Percentiles rank a stretch among this genome's conserved stretches.
phyloP scores from a whole-genome alignment of 2,113 vertebrate species.

The Dunckerocampus dactyliophorus region DNA sequence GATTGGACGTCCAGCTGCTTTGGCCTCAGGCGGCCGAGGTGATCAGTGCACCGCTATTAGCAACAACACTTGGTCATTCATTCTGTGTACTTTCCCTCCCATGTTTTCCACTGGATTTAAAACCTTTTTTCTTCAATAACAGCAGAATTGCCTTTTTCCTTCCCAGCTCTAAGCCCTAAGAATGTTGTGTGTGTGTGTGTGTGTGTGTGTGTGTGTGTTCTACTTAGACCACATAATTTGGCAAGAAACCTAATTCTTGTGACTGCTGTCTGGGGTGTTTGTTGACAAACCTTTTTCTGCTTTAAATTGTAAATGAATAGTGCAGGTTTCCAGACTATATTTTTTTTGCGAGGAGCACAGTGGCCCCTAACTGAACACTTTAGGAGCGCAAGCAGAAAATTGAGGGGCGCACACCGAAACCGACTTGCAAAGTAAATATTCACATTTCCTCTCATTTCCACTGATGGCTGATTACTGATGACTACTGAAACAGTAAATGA shows the following conservation, averaged over 20 bases:
- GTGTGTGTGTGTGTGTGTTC: constrained; percentile 6
- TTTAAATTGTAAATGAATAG: constrained; percentile 10
- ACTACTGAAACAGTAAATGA: no score
- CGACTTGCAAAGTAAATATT: no score
- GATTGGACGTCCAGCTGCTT: constrained; percentile 25
- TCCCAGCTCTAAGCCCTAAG: constrained; percentile 58
- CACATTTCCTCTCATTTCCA: no score
- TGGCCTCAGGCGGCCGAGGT: constrained; percentile 7
- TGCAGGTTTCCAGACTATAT: no score
- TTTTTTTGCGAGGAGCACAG: no score
- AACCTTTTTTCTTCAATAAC: constrained; percentile 2
- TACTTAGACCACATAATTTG: constrained; percentile 37
- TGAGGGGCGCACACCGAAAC: no score
- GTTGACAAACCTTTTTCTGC: neutral
- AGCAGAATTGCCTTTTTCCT: constrained; percentile 39
- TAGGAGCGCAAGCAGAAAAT: no score
- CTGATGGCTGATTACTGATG: no score
- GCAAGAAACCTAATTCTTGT: constrained; percentile 43
- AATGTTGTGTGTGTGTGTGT: constrained; percentile 52
- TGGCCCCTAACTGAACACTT: no score
- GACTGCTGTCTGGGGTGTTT: constrained; percentile 37
- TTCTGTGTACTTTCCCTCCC: no score
- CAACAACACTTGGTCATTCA: neutral
- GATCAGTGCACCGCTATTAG: constrained; percentile 43
- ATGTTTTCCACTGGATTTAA: constrained; percentile 21